phyloP scores from a whole-genome alignment of 2,113 vertebrate genomes.

The Sylvilagus bachmani region DNA sequence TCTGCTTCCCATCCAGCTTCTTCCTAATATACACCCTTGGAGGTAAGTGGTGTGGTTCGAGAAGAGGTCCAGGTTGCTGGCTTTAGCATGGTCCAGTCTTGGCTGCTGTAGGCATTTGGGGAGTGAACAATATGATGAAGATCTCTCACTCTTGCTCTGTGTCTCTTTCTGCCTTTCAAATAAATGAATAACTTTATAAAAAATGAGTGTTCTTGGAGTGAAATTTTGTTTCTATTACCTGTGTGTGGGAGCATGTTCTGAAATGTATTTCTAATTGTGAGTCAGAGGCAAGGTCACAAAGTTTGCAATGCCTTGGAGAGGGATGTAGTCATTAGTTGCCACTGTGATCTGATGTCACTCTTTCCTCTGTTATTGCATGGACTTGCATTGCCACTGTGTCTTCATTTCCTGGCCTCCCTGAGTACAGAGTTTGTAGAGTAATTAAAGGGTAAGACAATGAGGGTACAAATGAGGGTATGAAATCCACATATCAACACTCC shows the following conservation, averaged over 20 bases:
- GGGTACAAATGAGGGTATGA: background rate
- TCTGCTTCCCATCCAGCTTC: no score
- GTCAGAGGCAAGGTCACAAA: conserved; percentile 9
- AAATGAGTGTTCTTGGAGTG: background rate
- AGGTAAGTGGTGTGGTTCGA: no score
- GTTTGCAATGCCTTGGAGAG: background rate
- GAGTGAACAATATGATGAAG: no score
- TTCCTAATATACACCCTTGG: no score
- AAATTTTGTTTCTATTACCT: background rate
- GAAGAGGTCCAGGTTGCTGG: no score
- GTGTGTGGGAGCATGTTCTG: background rate
- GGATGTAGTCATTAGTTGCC: background rate
- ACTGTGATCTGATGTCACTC: background rate
- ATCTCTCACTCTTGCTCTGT: no score
- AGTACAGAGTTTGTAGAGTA: background rate
- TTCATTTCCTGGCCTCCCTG: conserved; percentile 26
- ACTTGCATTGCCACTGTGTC: conserved; percentile 6
- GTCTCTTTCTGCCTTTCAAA: no score
- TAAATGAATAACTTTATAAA: no score
- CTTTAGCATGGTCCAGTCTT: no score
- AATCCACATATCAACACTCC: background rate
- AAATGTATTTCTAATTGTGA: conserved; percentile 43
- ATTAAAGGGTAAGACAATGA: background rate
- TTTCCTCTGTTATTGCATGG: conserved; percentile 15
- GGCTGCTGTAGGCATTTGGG: no score